These are phyloP conservation scores for Drosophila emarginata DNA, from an alignment of 2,888 invertebrate genomes.

Conservation along the genomic window DNA sequence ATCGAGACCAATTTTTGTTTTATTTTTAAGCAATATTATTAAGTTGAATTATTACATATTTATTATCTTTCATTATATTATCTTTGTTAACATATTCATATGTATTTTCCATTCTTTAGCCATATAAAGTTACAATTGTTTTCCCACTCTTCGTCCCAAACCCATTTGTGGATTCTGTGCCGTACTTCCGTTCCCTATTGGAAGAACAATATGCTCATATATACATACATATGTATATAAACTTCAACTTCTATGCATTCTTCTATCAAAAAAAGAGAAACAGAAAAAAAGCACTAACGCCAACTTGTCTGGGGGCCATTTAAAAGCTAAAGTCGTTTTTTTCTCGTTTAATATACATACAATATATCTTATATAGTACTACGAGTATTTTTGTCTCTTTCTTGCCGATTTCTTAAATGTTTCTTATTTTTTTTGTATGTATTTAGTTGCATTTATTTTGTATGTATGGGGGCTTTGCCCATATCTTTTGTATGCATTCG, in stretches of 20 bases:
- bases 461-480: slow-evolving; percentile 25
- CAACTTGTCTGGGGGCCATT: slow-evolving; percentile 56
- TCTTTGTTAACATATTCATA: neutral
- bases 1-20: too few relatives aligned
- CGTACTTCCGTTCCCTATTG: slow-evolving; percentile 71
- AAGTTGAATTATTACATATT: neutral
- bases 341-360: slow-evolving; percentile 39
- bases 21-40: too few relatives aligned
- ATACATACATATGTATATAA: slow-evolving; percentile 2
- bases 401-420: neutral
- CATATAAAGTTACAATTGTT: slow-evolving; percentile 25
- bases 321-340: slow-evolving; percentile 49
- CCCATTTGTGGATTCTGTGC: slow-evolving; percentile 58
- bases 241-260: slow-evolving; percentile 37
- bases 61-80: neutral
- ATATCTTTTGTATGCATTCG: slow-evolving; percentile 70
- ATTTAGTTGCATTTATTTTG: slow-evolving; percentile 1
- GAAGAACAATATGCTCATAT: slow-evolving; percentile 19
- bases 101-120: slow-evolving; percentile 14
- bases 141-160: slow-evolving; percentile 12
- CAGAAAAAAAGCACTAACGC: slow-evolving; percentile 47
- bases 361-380: neutral
- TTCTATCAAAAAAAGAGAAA: slow-evolving; percentile 42
- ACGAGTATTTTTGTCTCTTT: slow-evolving; percentile 7
- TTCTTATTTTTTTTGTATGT: neutral